A percentile compares a stretch with the other conserved stretches of the same genome.
phyloP scores from a whole-genome alignment of 2,888 invertebrate species.

The Allophyes oxyacanthae region DNA sequence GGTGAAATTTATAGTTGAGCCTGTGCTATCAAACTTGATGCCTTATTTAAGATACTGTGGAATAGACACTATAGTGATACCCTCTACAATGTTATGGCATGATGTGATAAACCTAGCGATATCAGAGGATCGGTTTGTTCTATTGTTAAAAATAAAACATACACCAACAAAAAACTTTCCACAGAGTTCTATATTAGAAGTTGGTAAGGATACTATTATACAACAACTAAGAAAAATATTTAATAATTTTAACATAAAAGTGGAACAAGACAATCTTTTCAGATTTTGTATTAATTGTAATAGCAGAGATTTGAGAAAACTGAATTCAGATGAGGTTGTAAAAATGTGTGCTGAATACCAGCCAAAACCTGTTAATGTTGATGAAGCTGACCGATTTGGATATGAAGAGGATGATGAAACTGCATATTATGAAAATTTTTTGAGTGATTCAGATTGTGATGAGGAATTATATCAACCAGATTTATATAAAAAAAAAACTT shows the following conservation, averaged over 20 bases:
- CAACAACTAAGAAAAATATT: conserved; percentile 92
- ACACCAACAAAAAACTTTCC: conserved; percentile 89
- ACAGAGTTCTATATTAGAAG: conserved; percentile 86
- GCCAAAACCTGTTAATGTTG: conserved; percentile 43
- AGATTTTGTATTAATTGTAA: conserved; percentile 92
- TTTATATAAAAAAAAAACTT: conserved; percentile 57
- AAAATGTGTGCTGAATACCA: conserved; percentile 70
- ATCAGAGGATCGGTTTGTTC: conserved; percentile 75
- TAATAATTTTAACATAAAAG: conserved; percentile 90
- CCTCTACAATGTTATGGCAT: conserved; percentile 87
- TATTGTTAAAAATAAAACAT: conserved; percentile 79
- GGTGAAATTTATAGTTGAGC: conserved; percentile 77
- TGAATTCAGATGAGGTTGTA: conserved; percentile 69
- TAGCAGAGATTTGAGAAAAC: conserved; percentile 68
- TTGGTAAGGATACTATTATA: conserved; percentile 86
- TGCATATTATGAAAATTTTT: conserved; percentile 73
- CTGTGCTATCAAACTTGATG: conserved; percentile 70
- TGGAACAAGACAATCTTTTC: conserved; percentile 91
- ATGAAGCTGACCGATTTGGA: conserved; percentile 28
- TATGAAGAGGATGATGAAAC: conserved; percentile 69
- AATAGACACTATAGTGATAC: conserved; percentile 90
- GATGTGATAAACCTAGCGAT: conserved; percentile 79
- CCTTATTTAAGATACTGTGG: conserved; percentile 82
- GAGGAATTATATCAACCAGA: conserved; percentile 71
- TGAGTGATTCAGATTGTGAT: conserved; percentile 82